Conservation (phyloP, 2,113 vertebrate species). For the Psephotus haematonotus region DNA sequence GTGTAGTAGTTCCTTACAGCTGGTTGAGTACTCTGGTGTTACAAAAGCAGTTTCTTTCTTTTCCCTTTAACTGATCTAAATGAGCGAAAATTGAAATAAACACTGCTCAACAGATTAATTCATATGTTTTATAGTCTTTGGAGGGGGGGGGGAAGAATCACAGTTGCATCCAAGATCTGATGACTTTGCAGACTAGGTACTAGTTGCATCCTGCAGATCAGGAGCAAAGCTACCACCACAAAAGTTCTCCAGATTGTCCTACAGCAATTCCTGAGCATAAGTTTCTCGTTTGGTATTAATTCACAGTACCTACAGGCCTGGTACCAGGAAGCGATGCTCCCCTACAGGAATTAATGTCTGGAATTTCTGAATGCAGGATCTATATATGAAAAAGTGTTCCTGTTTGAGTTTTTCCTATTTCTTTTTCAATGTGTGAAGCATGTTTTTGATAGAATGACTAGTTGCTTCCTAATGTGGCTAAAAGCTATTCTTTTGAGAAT, state of each 20-base stretch:
- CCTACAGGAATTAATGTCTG: not conserved
- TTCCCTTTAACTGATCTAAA: not conserved
- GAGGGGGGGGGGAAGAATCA: not conserved
- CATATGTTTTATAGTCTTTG: not conserved
- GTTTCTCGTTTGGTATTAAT: not conserved
- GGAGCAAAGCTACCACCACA: not conserved
- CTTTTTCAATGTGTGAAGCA: not conserved
- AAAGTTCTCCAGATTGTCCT: not conserved
- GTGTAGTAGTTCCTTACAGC: not conserved
- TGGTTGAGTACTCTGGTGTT: not conserved
- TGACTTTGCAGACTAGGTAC: not conserved
- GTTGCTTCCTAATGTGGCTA: not conserved
- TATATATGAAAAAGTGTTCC: not conserved
- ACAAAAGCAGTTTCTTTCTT: not conserved
- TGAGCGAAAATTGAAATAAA: not conserved
- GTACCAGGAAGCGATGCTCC: not conserved
- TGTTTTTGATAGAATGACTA: not conserved
- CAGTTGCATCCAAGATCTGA: fast-evolving
- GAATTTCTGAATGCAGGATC: not conserved
- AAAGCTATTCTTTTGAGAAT: not conserved
- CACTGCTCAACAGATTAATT: not conserved
- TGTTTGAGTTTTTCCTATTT: not conserved
- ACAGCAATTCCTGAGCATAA: not conserved
- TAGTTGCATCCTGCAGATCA: not conserved
- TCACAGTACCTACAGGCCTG: fast-evolving